Conservation (phyloP, 2,797 vertebrate genomes). For the Malacoraja senta region DNA sequence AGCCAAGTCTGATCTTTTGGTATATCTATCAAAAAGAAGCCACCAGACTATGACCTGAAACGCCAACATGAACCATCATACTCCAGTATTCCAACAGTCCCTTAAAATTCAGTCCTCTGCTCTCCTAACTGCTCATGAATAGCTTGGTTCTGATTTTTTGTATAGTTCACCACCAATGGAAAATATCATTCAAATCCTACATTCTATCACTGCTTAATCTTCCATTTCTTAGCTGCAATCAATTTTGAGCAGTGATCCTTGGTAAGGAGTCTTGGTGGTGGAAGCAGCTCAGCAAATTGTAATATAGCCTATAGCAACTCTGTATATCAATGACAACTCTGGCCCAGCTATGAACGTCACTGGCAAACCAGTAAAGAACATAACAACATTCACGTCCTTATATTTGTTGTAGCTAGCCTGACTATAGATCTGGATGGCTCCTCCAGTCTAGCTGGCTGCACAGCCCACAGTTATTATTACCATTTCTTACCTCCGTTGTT, state of each 20-base stretch:
- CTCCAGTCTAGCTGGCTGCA: not conserved
- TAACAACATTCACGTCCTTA: not conserved
- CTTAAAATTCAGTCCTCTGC: not conserved
- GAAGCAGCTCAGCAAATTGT: too few relatives aligned
- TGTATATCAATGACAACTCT: too few relatives aligned
- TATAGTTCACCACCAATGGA: too few relatives aligned
- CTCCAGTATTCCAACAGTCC: not conserved
- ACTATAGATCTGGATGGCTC: not conserved
- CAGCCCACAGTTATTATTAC: not conserved
- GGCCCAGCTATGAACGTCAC: not conserved
- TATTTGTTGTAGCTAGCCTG: not conserved
- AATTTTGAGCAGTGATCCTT: too few relatives aligned
- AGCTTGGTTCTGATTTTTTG: too few relatives aligned
- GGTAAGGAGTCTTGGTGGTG: too few relatives aligned
- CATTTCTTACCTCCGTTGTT: conserved; percentile 64
- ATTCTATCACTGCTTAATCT: too few relatives aligned
- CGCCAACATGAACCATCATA: not conserved
- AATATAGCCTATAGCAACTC: too few relatives aligned
- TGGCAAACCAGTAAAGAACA: not conserved
- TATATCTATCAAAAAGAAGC: not conserved
- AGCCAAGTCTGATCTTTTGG: not conserved
- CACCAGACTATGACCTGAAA: not conserved
- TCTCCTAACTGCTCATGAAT: too few relatives aligned
- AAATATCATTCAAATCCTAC: too few relatives aligned
- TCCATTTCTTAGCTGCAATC: too few relatives aligned